Conservation (phyloP, 2,113 vertebrate species). For the Aphelocoma coerulescens region DNA sequence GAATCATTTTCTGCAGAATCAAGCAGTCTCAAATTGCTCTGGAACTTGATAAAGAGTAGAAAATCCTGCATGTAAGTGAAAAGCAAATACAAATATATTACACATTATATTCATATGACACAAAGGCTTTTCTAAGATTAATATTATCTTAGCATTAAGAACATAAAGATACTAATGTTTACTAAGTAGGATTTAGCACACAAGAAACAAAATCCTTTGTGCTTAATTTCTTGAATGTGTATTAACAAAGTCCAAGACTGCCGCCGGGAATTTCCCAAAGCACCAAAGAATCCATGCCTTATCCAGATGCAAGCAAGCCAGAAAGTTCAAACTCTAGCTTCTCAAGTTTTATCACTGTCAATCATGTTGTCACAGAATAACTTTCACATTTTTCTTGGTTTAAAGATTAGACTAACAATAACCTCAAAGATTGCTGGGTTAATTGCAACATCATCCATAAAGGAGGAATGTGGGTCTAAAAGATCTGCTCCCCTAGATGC, state of each 20-base stretch:
- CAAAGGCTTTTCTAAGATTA: constrained; percentile 40
- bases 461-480: not conserved
- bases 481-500: not conserved
- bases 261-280: constrained; percentile 16
- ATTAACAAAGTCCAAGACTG: not conserved
- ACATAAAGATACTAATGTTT: constrained; percentile 22
- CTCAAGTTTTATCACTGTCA: not conserved
- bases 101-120: not conserved
- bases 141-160: constrained; percentile 13
- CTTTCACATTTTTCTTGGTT: not conserved
- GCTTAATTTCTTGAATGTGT: not conserved
- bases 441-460: not conserved
- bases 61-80: constrained; percentile 4
- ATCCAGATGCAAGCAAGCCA: not conserved
- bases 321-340: not conserved
- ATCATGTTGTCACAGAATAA: not conserved
- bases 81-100: not conserved
- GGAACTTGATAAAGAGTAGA: constrained; percentile 22
- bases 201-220: constrained; percentile 14
- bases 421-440: not conserved
- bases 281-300: not conserved
- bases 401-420: not conserved
- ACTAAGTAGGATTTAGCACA: constrained; percentile 38
- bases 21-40: constrained; percentile 8
- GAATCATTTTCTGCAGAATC: constrained; percentile 17